Percentiles rank a stretch among this genome's conserved stretches.
Evolutionary conservation across 1,140 invertebrate species (phyloP).

Genomic region (Aporrectodea caliginosa): DNA sequence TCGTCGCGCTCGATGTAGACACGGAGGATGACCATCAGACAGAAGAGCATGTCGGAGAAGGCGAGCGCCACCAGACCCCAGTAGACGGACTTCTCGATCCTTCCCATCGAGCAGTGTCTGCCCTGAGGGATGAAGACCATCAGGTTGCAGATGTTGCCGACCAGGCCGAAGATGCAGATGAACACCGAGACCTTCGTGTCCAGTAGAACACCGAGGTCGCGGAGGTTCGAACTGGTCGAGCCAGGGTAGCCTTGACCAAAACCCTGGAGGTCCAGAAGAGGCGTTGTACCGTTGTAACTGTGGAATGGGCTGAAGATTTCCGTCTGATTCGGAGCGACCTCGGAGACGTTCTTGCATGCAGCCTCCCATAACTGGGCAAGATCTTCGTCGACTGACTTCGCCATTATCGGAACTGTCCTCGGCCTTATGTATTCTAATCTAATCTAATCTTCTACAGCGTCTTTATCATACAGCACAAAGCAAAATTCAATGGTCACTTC

Average conservation of each 20-base stretch:
- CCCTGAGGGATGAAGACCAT: slow-evolving; percentile 19
- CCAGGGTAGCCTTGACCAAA: too few species aligned
- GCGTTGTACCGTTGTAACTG: too few species aligned
- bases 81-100: slow-evolving; percentile 22
- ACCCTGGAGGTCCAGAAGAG: too few species aligned
- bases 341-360: too few species aligned
- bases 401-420: too few species aligned
- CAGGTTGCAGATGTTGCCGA: slow-evolving; percentile 15
- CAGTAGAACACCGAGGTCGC: not conserved
- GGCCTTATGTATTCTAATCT: too few species aligned
- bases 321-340: too few species aligned
- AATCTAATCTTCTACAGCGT: too few species aligned
- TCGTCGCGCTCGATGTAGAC: not conserved
- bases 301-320: too few species aligned
- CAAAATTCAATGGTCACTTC: too few species aligned
- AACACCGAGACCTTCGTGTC: not conserved
- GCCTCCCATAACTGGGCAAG: not conserved
- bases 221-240: too few species aligned
- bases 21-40: not conserved
- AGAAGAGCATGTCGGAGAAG: slow-evolving; percentile 14
- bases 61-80: slow-evolving; percentile 18
- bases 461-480: too few species aligned
- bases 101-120: slow-evolving; percentile 3
- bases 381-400: not conserved
- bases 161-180: slow-evolving; percentile 13